Evolutionary conservation across 2,888 invertebrate species (phyloP).

Genomic region (Nephrocerus scutellatus): DNA sequence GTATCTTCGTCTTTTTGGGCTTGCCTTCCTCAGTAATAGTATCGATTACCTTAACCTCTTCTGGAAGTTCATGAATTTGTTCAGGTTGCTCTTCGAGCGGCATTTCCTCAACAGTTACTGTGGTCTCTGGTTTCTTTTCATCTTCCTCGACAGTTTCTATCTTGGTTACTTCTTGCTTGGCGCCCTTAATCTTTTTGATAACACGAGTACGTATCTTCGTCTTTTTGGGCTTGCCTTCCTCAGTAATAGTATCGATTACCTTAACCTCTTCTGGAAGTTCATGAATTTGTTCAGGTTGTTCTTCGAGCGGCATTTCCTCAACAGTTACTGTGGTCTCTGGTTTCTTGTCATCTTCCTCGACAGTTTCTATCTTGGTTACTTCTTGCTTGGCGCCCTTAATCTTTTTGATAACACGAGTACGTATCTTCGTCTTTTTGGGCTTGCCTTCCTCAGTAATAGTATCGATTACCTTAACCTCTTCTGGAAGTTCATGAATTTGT

Average conservation of each 20-base stretch:
- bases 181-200: slow-evolving; percentile 34
- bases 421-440: too few relatives aligned
- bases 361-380: slow-evolving; percentile 36
- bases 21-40: too few relatives aligned
- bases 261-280: slow-evolving; percentile 27
- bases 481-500: too few relatives aligned
- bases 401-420: too few relatives aligned
- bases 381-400: slow-evolving; percentile 31
- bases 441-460: too few relatives aligned
- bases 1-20: slow-evolving; percentile 12
- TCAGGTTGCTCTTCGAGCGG: slow-evolving; percentile 19
- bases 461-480: too few relatives aligned
- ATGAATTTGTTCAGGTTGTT: too few relatives aligned
- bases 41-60: too few relatives aligned
- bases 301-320: slow-evolving; percentile 19
- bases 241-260: slow-evolving; percentile 16
- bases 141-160: slow-evolving; percentile 45
- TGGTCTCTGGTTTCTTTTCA: slow-evolving; percentile 39
- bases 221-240: slow-evolving; percentile 28
- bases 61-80: too few relatives aligned
- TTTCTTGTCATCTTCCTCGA: slow-evolving; percentile 39
- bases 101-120: slow-evolving; percentile 32
- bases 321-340: slow-evolving; percentile 34
- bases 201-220: slow-evolving; percentile 37
- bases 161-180: slow-evolving; percentile 38